These are phyloP conservation scores for Zosterops lateralis DNA, from an alignment of 2,113 vertebrate species.

Conservation along the genomic window DNA sequence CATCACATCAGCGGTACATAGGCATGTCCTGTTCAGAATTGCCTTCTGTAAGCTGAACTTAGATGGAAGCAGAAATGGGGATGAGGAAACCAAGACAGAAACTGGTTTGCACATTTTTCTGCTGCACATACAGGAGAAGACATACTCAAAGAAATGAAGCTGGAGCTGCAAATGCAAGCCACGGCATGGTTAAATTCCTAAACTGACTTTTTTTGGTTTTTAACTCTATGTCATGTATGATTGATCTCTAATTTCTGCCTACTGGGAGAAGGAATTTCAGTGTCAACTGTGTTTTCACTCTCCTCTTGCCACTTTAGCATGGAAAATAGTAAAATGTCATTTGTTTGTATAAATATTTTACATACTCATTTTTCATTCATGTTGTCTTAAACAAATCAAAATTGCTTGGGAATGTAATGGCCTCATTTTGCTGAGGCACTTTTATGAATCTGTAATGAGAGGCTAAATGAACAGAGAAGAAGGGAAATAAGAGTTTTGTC, in stretches of 20 bases:
- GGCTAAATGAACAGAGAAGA: background rate
- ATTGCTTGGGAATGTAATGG: background rate
- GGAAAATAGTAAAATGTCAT: background rate
- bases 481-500: background rate
- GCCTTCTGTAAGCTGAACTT: background rate
- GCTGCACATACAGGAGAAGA: background rate
- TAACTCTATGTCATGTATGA: background rate
- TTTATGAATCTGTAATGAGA: background rate
- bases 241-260: background rate
- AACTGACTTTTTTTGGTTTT: background rate
- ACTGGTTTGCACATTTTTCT: background rate
- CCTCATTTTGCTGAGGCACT: background rate
- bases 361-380: background rate
- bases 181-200: conserved; percentile 13
- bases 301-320: background rate
- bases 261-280: background rate
- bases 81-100: background rate
- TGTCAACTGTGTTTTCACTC: background rate
- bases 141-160: background rate
- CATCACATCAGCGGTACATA: background rate
- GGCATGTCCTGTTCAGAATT: background rate
- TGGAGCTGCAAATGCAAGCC: background rate
- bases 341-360: conserved; percentile 37
- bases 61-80: background rate
- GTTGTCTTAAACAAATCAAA: conserved; percentile 2